phyloP scores from a whole-genome alignment of 2,797 vertebrate genomes.

The Sebastes aleutianus region DNA sequence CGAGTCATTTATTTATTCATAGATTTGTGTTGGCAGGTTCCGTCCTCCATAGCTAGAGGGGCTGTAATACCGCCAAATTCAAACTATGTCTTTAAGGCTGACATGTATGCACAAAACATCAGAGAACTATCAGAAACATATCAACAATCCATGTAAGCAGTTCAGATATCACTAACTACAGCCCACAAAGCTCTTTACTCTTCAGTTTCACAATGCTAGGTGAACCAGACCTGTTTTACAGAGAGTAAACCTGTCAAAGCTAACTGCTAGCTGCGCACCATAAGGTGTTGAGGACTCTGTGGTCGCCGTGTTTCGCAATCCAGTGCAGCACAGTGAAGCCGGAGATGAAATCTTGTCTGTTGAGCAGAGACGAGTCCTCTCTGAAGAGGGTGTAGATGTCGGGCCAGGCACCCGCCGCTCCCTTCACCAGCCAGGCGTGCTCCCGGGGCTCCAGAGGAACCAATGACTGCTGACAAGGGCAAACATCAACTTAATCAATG shows the following conservation, averaged over 20 bases:
- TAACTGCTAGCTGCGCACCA: constrained; percentile 37
- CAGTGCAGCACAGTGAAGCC: constrained; percentile 94
- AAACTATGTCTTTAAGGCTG: background rate
- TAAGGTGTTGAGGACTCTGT: constrained; percentile 87
- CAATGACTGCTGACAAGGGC: constrained; percentile 33
- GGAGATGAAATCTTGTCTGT: constrained; percentile 89
- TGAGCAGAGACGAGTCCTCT: constrained; percentile 86
- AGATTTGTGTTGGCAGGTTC: too few species aligned
- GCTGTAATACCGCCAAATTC: background rate
- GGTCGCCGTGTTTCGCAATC: constrained; percentile 93
- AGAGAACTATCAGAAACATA: background rate
- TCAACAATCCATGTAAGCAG: background rate
- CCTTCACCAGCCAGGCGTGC: constrained; percentile 90
- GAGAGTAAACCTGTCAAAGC: too few species aligned
- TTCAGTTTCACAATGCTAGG: background rate
- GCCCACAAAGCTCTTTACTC: background rate
- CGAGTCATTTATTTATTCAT: too few species aligned
- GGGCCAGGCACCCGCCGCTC: constrained; percentile 86
- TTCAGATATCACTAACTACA: background rate
- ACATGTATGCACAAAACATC: background rate
- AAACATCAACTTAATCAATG: background rate
- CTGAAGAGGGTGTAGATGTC: constrained; percentile 85
- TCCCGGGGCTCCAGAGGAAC: constrained; percentile 87
- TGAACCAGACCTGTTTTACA: background rate
- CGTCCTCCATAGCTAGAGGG: too few species aligned